phyloP scores from a whole-genome alignment of 2,113 vertebrate genomes.

The Neogobius melanostomus region DNA sequence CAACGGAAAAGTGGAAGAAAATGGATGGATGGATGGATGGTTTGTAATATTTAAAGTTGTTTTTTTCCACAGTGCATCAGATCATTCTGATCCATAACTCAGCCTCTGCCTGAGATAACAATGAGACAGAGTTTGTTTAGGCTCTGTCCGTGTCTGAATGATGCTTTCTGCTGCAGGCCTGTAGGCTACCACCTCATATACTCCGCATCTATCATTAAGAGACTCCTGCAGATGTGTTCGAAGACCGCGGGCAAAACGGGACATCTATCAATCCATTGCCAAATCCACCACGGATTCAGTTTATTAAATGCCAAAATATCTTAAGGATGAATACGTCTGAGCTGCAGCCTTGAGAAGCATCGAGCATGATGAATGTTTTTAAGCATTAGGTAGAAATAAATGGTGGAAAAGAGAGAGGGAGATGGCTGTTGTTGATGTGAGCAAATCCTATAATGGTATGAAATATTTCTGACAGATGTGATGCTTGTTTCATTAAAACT shows the following conservation, averaged over 20 bases:
- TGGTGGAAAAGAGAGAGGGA: neutral
- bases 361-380: constrained; percentile 10
- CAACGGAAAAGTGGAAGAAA: no score
- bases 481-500: neutral
- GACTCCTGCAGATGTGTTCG: constrained; percentile 26
- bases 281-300: constrained; percentile 9
- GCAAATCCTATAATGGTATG: neutral
- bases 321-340: neutral
- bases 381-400: neutral
- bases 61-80: neutral
- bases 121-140: neutral
- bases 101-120: constrained; percentile 8
- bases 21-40: neutral
- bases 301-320: constrained; percentile 33
- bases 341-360: neutral
- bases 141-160: constrained; percentile 9
- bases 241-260: constrained; percentile 32
- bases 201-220: constrained; percentile 6
- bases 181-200: constrained; percentile 1
- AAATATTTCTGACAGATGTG: neutral
- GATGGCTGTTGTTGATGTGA: neutral
- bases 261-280: constrained; percentile 35
- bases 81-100: neutral
- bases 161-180: constrained; percentile 7
- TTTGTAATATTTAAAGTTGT: neutral